phyloP scores from a whole-genome alignment of 2,797 vertebrate genomes.

The Serranus cabrilla region DNA sequence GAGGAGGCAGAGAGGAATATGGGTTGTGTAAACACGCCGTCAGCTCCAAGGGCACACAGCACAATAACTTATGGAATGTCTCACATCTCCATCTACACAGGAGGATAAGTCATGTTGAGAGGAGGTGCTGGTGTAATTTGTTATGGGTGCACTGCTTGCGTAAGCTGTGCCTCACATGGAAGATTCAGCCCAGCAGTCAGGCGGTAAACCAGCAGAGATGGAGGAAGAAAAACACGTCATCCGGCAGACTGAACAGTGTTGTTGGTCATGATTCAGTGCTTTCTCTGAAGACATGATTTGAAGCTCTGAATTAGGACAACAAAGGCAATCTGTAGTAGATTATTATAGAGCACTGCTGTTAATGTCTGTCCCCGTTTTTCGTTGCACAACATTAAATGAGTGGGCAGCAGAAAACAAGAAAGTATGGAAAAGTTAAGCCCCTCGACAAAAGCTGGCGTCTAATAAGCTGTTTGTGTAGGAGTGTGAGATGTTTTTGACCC shows the following conservation, averaged over 20 bases:
- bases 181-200: constrained; percentile 39
- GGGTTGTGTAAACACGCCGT: constrained; percentile 71
- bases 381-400: constrained; percentile 63
- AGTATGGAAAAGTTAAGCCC: constrained; percentile 59
- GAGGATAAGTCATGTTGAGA: constrained; percentile 64
- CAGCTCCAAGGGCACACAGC: constrained; percentile 65
- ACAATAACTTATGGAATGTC: constrained; percentile 75
- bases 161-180: constrained; percentile 52
- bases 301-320: constrained; percentile 53
- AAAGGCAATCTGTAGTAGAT: constrained; percentile 48
- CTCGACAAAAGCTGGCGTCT: constrained; percentile 67
- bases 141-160: constrained; percentile 52
- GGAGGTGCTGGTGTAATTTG: constrained; percentile 64
- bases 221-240: constrained; percentile 37
- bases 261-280: constrained; percentile 45
- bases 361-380: constrained; percentile 38
- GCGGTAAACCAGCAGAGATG: constrained; percentile 45
- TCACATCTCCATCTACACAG: constrained; percentile 59
- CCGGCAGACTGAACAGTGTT: constrained; percentile 31
- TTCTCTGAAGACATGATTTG: constrained; percentile 33
- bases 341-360: constrained; percentile 43
- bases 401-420: constrained; percentile 72
- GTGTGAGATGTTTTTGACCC: constrained; percentile 68
- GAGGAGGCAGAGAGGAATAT: constrained; percentile 54
- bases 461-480: constrained; percentile 76